Evolutionary conservation across 2,888 invertebrate species (phyloP).

Genomic region (Coronaproctus castanopsis): DNA sequence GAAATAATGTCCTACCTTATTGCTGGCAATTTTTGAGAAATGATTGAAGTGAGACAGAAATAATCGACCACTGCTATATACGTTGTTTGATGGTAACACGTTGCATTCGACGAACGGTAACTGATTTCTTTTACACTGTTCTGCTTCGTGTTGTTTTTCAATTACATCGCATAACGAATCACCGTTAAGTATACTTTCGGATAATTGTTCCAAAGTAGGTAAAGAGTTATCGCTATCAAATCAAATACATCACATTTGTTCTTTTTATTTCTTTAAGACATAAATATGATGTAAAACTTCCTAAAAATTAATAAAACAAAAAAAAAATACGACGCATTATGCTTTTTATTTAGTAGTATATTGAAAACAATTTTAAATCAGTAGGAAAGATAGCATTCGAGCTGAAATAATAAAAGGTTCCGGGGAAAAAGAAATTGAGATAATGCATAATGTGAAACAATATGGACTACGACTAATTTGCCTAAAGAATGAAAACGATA

Average conservation of each 20-base stretch:
- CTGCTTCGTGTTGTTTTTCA: conserved; percentile 24
- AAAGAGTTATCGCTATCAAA: conserved; percentile 62
- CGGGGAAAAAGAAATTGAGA: no score
- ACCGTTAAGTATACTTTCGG: conserved; percentile 34
- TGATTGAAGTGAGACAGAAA: conserved; percentile 93
- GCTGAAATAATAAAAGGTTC: no score
- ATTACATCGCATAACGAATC: conserved; percentile 28
- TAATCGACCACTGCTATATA: conserved; percentile 85
- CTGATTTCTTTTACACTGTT: conserved; percentile 16
- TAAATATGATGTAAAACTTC: no score
- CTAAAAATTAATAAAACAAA: no score
- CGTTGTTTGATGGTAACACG: conserved; percentile 63
- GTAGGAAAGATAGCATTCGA: no score
- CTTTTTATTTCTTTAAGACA: no score
- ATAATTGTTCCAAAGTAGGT: conserved; percentile 61
- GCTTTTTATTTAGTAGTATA: no score
- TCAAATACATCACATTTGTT: neutral
- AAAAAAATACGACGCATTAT: no score
- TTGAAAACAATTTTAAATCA: no score
- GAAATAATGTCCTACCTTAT: conserved; percentile 32
- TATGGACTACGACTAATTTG: no score
- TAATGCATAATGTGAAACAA: no score
- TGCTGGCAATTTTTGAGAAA: conserved; percentile 35
- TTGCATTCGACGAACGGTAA: conserved; percentile 37
- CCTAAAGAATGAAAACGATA: no score